Evolutionary conservation across 2,113 vertebrate genomes (phyloP).

Genomic region (Thunnus thynnus): DNA sequence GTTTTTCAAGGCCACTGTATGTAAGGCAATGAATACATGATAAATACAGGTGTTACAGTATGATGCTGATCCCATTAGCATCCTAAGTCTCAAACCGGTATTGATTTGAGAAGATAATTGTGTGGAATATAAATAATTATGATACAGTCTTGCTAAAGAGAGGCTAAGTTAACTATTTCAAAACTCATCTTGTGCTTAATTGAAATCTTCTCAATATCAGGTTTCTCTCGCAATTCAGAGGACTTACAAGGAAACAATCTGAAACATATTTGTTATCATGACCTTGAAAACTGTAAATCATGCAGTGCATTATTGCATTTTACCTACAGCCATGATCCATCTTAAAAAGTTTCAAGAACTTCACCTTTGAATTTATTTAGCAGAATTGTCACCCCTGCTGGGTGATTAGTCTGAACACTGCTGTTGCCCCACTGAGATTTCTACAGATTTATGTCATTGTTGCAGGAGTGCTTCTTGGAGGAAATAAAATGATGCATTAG

Average conservation of each 20-base stretch:
- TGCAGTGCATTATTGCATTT: conserved; percentile 16
- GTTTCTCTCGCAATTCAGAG: not conserved
- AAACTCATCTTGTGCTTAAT: not conserved
- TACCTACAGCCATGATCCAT: conserved; percentile 25
- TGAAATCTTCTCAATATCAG: not conserved
- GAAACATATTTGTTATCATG: not conserved
- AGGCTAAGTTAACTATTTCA: not conserved
- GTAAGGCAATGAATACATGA: not conserved
- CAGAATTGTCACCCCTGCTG: conserved; percentile 53
- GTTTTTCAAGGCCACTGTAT: not conserved
- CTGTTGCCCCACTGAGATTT: conserved; percentile 55
- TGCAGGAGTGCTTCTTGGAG: conserved; percentile 23
- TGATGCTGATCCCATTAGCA: not conserved
- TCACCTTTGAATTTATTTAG: conserved; percentile 48
- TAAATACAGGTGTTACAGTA: not conserved
- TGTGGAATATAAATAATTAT: not conserved
- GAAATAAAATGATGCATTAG: conserved; percentile 35
- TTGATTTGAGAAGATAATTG: not conserved
- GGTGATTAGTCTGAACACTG: conserved; percentile 61
- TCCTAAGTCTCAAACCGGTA: not conserved
- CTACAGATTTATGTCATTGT: conserved; percentile 52
- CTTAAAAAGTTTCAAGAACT: conserved; percentile 29
- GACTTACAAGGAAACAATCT: not conserved
- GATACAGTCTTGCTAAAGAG: not conserved
- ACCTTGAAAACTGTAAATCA: not conserved